Evolutionary conservation across 2,888 invertebrate genomes (phyloP), one percentile per base, ranked within the genome.

Genomic region (Hyalella azteca): DNA sequence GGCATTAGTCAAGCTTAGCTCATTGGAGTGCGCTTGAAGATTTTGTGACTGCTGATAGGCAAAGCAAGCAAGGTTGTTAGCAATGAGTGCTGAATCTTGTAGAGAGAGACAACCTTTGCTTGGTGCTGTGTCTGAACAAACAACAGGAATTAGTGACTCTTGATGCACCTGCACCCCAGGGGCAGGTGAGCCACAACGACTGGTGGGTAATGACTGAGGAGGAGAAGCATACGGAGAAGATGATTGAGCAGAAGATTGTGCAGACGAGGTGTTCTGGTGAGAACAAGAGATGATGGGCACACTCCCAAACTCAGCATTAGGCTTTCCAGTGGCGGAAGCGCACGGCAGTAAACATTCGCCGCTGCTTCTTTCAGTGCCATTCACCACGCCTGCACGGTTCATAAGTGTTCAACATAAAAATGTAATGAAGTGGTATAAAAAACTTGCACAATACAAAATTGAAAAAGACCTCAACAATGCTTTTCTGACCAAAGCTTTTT

Each of bases 171-270:
- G 59, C 39, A n/a, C 36, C 15, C 29, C 32, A 0, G 66, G 66
- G 19, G 36, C 15, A 4, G 93, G 93, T 78, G 93, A 93, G 48
- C 91, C 90, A 78, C 93, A 90, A 86, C 93, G 91, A 86, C 94
- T 94, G 87, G 87, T 87, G 40, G 87, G 86, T 73, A 86, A 85
- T 26, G 87, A 87, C 85, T 93, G 93, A 82, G 93, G 92, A 73
- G 94, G 94, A 50, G 86, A 86, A 77, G 85, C 85, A 77, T 85
- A 86, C 5, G 86, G 86, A 66, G 95, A 94, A 78, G 93, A 92
- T 86, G 91, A 91, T 15, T 66, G 66, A n/a, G 66, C 66, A 36
- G 66, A 66, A 29, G 66, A 66, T 2, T 66, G 66, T n/a, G 66
- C 66, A 11, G 66, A 66, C 1, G 66, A 85, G 91, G 91, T 22